Conservation (phyloP, 2,113 vertebrate genomes). For the Thinocorus orbignyianus region DNA sequence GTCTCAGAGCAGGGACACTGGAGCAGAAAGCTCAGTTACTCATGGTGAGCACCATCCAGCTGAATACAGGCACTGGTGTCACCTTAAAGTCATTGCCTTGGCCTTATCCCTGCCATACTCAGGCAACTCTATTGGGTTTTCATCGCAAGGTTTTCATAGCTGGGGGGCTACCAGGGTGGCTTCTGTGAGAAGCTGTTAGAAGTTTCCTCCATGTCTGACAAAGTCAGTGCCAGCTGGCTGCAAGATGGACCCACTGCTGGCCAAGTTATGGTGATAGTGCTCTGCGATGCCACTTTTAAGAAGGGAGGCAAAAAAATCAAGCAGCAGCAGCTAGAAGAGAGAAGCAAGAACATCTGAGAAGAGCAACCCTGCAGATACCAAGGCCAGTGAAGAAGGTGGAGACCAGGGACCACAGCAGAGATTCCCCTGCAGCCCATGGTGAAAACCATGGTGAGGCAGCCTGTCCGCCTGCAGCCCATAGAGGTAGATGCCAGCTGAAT, state of each 20-base stretch:
- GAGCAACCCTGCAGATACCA: neutral
- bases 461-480: neutral
- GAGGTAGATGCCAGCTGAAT: neutral
- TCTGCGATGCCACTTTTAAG: neutral
- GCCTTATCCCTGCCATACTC: neutral
- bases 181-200: neutral
- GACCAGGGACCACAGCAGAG: neutral
- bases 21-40: neutral
- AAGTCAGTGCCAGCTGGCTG: neutral
- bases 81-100: neutral
- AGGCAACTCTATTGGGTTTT: neutral
- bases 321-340: neutral
- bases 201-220: neutral
- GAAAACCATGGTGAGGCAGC: neutral
- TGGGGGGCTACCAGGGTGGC: rapidly evolving
- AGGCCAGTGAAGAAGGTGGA: neutral
- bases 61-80: neutral
- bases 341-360: neutral
- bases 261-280: neutral
- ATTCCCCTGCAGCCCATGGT: neutral
- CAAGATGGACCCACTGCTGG: rapidly evolving
- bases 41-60: no score
- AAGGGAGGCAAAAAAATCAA: no score
- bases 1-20: neutral
- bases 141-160: neutral